Conservation (phyloP, 2,797 vertebrate genomes). For the Sciurus vulgaris region DNA sequence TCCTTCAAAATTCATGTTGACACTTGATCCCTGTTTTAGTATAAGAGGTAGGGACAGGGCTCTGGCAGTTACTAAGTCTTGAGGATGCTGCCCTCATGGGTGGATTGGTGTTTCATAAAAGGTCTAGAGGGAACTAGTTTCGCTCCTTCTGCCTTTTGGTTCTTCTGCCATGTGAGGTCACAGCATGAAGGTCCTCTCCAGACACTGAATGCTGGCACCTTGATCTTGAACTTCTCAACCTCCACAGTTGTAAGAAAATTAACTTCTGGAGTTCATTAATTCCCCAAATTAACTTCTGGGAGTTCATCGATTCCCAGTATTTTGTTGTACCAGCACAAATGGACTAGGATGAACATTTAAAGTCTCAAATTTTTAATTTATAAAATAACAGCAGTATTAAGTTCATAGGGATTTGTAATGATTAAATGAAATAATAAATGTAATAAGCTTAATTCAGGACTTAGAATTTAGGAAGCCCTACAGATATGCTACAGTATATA, state of each 20-base stretch:
- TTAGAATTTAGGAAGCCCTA: conserved; percentile 32
- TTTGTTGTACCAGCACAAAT: conserved; percentile 14
- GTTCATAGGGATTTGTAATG: background rate
- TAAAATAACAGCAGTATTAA: conserved; percentile 10
- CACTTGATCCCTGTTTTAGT: background rate
- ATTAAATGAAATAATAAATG: conserved; percentile 40
- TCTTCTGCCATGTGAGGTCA: background rate
- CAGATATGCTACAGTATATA: background rate
- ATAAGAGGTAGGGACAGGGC: background rate
- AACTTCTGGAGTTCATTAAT: background rate
- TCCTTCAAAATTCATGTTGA: background rate
- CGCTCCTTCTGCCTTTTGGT: background rate
- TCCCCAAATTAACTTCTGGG: background rate
- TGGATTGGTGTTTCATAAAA: background rate
- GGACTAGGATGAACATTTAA: background rate
- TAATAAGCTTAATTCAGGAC: conserved; percentile 25
- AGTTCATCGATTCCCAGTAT: background rate
- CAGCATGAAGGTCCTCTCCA: background rate
- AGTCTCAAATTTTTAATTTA: conserved; percentile 14
- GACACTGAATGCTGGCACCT: background rate
- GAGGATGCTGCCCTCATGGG: background rate
- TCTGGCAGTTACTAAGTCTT: background rate
- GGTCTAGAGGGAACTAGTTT: background rate
- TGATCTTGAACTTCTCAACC: background rate
- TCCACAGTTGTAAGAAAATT: background rate